A percentile compares a stretch with the other conserved stretches of the same genome.
Conservation (phyloP, 2,113 vertebrate species). For the Macaca nemestrina region DNA sequence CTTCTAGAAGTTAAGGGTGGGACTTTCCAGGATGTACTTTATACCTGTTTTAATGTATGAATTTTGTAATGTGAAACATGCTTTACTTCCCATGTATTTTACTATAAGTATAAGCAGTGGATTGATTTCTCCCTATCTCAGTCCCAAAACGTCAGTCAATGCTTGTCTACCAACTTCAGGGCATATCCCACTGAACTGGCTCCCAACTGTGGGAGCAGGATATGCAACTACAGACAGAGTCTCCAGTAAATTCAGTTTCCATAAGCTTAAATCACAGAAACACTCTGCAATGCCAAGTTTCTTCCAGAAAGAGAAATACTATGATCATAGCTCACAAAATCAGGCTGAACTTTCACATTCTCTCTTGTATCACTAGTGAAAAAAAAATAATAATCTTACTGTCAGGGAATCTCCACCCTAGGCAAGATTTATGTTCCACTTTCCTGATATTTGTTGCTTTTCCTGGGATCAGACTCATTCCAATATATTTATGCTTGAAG, state of each 20-base stretch:
- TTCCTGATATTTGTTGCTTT: constrained; percentile 67
- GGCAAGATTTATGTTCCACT: constrained; percentile 67
- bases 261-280: constrained; percentile 68
- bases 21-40: neutral
- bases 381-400: neutral
- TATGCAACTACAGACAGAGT: neutral
- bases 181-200: neutral
- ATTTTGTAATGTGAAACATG: neutral
- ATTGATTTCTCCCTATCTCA: neutral
- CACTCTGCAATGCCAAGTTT: neutral
- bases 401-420: constrained; percentile 49
- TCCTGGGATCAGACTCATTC: constrained; percentile 58
- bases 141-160: neutral
- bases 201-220: neutral
- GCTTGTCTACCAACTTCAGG: neutral
- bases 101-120: neutral
- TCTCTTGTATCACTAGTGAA: neutral
- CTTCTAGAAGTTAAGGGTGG: neutral
- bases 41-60: neutral
- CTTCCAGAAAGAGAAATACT: constrained; percentile 39
- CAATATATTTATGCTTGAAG: constrained; percentile 58
- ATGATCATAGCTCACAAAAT: constrained; percentile 63
- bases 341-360: constrained; percentile 37
- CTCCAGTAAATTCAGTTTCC: constrained; percentile 37
- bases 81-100: neutral